These are phyloP conservation scores for Amiota mariae DNA, from an alignment of 2,888 invertebrate species.

Conservation along the genomic window DNA sequence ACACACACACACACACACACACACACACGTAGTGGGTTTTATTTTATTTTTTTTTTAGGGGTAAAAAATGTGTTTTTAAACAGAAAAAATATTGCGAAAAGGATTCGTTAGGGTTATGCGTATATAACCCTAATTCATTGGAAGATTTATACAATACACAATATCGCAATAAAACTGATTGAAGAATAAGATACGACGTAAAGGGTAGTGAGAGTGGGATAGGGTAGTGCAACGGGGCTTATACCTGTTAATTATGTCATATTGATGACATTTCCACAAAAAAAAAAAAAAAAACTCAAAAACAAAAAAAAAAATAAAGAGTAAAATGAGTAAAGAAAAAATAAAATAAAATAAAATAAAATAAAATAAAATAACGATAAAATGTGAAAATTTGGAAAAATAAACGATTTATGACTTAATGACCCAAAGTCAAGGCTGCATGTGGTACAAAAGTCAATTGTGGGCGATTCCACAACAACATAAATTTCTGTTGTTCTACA, in stretches of 20 bases:
- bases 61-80: slow-evolving; percentile 11
- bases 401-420: not conserved
- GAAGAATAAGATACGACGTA: not conserved
- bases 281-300: not conserved
- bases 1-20: no score
- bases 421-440: not conserved
- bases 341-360: not conserved
- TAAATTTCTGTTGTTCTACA: not conserved
- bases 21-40: not conserved
- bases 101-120: slow-evolving; percentile 20
- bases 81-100: slow-evolving; percentile 14
- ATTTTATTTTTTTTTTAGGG: slow-evolving; percentile 13
- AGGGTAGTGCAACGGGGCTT: not conserved
- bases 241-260: slow-evolving; percentile 21
- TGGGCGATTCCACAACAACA: not conserved
- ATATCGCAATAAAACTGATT: not conserved
- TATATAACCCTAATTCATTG: not conserved
- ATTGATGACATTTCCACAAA: not conserved
- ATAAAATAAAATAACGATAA: not conserved
- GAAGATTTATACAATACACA: slow-evolving; percentile 6
- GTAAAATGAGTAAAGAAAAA: not conserved
- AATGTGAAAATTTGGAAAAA: not conserved
- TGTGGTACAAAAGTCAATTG: not conserved
- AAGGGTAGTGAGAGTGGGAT: not conserved
- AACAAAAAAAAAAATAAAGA: not conserved